Evolutionary conservation across 2,797 vertebrate species (phyloP).

Genomic region (Eulemur rubriventer): DNA sequence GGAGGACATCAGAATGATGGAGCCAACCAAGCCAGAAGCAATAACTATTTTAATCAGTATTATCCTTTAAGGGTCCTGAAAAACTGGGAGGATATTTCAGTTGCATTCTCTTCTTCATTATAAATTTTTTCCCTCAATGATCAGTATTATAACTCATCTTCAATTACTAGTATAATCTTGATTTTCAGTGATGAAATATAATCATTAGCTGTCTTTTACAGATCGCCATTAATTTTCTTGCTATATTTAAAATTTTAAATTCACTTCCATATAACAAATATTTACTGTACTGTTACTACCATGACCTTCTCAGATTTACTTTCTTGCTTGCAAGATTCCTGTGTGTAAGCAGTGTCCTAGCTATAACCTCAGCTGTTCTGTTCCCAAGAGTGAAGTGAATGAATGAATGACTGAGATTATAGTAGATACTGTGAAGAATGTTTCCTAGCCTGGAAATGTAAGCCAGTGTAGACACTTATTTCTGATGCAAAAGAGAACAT

Average conservation of each 20-base stretch:
- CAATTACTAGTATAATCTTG: background rate
- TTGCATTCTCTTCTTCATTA: background rate
- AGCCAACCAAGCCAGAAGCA: background rate
- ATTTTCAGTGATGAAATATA: background rate
- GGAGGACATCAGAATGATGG: background rate
- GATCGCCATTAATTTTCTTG: background rate
- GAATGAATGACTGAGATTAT: background rate
- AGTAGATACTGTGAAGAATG: background rate
- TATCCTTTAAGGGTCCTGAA: background rate
- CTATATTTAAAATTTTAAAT: background rate
- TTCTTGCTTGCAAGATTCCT: background rate
- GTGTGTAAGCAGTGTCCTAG: background rate
- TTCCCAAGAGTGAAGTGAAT: background rate
- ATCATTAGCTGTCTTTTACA: background rate
- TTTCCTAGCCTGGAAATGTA: background rate
- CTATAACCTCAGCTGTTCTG: background rate
- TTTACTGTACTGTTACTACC: background rate
- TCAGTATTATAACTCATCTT: background rate
- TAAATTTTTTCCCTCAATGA: background rate
- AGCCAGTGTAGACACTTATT: background rate
- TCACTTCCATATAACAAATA: background rate
- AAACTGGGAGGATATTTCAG: background rate
- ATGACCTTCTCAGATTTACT: background rate
- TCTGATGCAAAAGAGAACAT: background rate
- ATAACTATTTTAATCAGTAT: background rate